These are phyloP conservation scores for Dicranocentrus wangi DNA, from an alignment of 2,888 invertebrate genomes.

Conservation along the genomic window DNA sequence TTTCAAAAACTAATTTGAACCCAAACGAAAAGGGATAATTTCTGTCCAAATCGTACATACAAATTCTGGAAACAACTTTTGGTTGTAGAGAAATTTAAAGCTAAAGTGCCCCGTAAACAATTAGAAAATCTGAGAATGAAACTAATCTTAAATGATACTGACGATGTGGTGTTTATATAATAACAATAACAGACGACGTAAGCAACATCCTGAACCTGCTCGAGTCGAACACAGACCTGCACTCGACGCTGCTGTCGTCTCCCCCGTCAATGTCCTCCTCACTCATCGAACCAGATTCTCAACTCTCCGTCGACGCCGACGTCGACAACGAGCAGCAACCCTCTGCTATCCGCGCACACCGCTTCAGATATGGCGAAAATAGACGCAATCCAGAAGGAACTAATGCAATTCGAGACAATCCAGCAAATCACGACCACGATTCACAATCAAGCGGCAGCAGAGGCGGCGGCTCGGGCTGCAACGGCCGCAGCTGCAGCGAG, in stretches of 20 bases:
- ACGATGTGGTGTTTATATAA: too few species aligned
- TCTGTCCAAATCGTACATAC: too few species aligned
- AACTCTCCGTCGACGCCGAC: slow-evolving; percentile 29
- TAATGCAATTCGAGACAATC: slow-evolving; percentile 88
- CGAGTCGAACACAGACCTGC: slow-evolving; percentile 67
- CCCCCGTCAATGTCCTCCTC: slow-evolving; percentile 27
- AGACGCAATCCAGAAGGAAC: slow-evolving; percentile 89
- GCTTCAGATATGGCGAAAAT: slow-evolving; percentile 87
- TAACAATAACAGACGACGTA: slow-evolving; percentile 52
- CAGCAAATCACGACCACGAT: slow-evolving; percentile 73
- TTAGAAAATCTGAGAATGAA: too few species aligned
- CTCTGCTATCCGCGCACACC: slow-evolving; percentile 74
- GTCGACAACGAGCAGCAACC: background rate
- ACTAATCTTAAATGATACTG: too few species aligned
- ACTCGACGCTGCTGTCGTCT: slow-evolving; percentile 48
- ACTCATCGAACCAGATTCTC: background rate
- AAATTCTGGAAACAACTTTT: too few species aligned
- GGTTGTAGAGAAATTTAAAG: too few species aligned
- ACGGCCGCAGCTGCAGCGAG: slow-evolving; percentile 28
- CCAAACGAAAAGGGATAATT: too few species aligned
- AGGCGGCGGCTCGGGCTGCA: slow-evolving; percentile 1
- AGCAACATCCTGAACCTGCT: slow-evolving; percentile 60
- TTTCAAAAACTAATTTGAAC: too few species aligned
- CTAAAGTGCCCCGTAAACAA: too few species aligned
- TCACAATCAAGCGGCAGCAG: slow-evolving; percentile 45